These are phyloP conservation scores for Cottoperca gobio DNA, from an alignment of 2,797 vertebrate genomes.

Conservation along the genomic window DNA sequence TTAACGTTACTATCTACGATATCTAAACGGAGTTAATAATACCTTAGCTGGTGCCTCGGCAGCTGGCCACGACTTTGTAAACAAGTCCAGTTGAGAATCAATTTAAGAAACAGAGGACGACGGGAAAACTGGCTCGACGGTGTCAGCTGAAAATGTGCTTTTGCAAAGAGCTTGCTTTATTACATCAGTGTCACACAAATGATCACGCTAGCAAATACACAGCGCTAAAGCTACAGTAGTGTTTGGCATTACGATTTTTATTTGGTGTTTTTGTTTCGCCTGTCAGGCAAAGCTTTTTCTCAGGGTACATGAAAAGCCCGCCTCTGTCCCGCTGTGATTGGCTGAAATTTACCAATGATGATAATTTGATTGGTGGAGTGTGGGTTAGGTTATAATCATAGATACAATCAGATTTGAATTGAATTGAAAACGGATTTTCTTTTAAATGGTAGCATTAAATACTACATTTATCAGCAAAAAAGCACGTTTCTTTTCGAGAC, in stretches of 20 bases:
- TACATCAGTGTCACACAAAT: background rate
- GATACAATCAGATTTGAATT: no score
- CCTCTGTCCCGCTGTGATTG: constrained; percentile 39
- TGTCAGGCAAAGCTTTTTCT: background rate
- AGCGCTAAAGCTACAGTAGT: rapidly evolving
- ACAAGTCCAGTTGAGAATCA: background rate
- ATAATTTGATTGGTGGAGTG: constrained; percentile 26
- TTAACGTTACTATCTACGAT: background rate
- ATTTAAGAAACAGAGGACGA: background rate
- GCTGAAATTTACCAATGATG: rapidly evolving
- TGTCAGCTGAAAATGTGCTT: background rate
- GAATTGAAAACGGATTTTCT: no score
- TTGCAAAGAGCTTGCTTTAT: background rate
- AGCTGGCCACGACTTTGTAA: background rate
- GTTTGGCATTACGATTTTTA: no score
- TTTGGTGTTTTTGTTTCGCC: background rate
- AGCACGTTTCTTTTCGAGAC: background rate
- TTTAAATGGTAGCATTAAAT: background rate
- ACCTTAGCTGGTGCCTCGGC: background rate
- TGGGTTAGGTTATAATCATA: no score
- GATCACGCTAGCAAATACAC: background rate
- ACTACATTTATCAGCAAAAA: background rate
- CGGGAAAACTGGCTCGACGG: no score
- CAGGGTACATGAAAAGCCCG: background rate
- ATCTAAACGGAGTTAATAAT: background rate